Evolutionary conservation across 2,888 invertebrate genomes (phyloP), one percentile per base, ranked within the genome.

Genomic region (Fragum sueziense): DNA sequence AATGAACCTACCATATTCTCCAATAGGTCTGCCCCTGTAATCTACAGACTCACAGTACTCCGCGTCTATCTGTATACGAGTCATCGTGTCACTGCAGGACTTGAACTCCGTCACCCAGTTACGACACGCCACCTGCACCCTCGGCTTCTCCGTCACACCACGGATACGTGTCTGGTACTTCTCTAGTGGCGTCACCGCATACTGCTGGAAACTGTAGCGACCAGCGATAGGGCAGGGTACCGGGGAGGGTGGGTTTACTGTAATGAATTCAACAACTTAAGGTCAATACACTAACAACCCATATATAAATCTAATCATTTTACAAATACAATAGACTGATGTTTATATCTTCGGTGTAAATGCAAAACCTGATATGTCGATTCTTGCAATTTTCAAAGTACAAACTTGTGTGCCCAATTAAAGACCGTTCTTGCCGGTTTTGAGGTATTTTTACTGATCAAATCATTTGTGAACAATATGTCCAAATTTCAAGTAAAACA

Each of bases 11-110:
- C 98, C 77, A 82, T 93, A 93, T 85, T 93, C 93, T 88, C 93
- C 93, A 74, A 98, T 96, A 1, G 99, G 99, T 88, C 97, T 95
- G 67, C 98, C 99, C 89, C 97, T 95, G 94, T 98, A 96, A 94
- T 99, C 99, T 4, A 99, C 98, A n/a, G 98, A 97, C 29, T 98
- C 94, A 92, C 99, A 99, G 91, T 98, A 98, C 87, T 97, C 98
- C 90, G 98, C 98, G 93, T 99, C 99, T 70, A 99, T 96, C 73
- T 96, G 95, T 89, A 99, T 96, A 91, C 97, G 97, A 92, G 98
- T 98, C 92, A 92, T 91, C 73, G 99, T 98, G 1, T 96, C 96
- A 93, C 97, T 98, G 91, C 99, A 99, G 0, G 98, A 98, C 82
- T 98, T 97, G 91, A 99, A 96, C 93, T 99, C 98, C 0, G 98